Conservation (phyloP, 2,113 vertebrate species). For the Rhadina sibilatrix region DNA sequence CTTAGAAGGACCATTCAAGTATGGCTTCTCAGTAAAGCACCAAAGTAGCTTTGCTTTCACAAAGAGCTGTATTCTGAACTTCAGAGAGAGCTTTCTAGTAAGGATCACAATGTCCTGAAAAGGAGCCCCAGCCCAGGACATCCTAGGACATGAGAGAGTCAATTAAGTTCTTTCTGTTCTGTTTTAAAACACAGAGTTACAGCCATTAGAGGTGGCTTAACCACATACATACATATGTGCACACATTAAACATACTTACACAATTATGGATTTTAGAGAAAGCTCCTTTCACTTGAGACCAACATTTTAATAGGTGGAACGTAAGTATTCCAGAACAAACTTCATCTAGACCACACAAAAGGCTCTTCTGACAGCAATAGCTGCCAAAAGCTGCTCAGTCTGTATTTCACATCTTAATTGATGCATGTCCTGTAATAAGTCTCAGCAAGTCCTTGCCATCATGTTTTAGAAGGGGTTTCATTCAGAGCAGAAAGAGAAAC, state of each 20-base stretch:
- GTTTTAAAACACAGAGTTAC: neutral
- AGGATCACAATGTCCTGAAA: neutral
- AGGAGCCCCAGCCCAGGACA: neutral
- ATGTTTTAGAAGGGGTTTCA: neutral
- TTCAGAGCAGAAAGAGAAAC: neutral
- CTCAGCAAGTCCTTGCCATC: neutral
- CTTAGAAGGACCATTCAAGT: neutral
- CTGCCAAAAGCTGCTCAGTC: neutral
- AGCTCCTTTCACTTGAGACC: neutral
- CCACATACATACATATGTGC: fast-evolving
- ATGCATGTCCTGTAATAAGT: neutral
- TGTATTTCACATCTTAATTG: neutral
- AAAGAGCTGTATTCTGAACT: neutral
- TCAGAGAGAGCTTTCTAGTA: neutral
- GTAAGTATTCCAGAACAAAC: neutral
- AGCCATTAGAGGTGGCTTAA: neutral
- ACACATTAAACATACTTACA: neutral
- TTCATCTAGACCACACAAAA: neutral
- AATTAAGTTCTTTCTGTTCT: neutral
- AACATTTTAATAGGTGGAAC: neutral
- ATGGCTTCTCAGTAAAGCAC: neutral
- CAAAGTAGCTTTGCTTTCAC: neutral
- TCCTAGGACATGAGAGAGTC: neutral
- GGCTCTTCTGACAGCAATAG: neutral
- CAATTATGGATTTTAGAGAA: neutral